Evolutionary conservation across 2,888 invertebrate species (phyloP).

Genomic region (Hoplodrina blanda): DNA sequence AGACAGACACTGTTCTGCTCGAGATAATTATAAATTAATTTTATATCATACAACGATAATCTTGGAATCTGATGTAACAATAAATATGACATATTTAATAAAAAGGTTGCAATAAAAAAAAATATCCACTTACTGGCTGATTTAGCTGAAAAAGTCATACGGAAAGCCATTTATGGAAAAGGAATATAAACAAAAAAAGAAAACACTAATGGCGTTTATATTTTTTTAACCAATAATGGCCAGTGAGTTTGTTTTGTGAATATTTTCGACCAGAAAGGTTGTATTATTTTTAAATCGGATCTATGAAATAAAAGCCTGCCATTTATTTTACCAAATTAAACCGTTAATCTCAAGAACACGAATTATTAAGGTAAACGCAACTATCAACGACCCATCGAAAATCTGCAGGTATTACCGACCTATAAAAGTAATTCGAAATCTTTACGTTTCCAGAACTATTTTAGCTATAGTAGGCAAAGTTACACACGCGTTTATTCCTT

Average conservation of each 20-base stretch:
- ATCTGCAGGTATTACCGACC: too few species aligned
- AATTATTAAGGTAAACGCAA: too few species aligned
- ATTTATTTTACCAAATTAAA: too few species aligned
- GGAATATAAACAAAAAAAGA: background rate
- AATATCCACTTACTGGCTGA: conserved; percentile 5
- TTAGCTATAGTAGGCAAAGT: too few species aligned
- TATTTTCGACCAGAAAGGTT: background rate
- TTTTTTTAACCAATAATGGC: background rate
- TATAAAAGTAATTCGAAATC: too few species aligned
- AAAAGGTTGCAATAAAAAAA: background rate
- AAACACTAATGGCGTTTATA: conserved; percentile 2
- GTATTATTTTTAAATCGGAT: background rate
- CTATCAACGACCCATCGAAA: too few species aligned
- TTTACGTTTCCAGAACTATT: too few species aligned
- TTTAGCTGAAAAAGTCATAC: background rate
- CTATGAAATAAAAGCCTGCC: too few species aligned
- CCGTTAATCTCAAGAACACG: too few species aligned
- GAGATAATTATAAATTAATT: conserved; percentile 34
- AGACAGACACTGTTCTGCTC: too few species aligned
- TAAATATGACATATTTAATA: background rate
- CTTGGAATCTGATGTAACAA: conserved; percentile 14
- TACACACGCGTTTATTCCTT: too few species aligned
- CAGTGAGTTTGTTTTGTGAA: background rate
- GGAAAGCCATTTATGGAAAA: background rate
- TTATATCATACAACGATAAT: conserved; percentile 30